These are phyloP conservation scores for Gorsachius magnificus DNA, from an alignment of 2,797 vertebrate species.

Conservation along the genomic window DNA sequence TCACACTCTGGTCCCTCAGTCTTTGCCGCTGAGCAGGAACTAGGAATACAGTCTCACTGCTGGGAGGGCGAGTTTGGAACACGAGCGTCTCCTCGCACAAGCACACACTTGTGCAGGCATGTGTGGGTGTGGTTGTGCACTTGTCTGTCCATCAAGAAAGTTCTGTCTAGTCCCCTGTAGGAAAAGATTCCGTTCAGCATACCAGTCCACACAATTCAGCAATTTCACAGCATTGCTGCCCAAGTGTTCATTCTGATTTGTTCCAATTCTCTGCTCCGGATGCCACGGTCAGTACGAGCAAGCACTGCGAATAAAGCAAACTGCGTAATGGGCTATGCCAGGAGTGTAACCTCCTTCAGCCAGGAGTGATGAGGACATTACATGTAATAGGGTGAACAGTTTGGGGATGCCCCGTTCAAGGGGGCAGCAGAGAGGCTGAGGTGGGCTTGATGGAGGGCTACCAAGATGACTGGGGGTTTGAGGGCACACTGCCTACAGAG, in stretches of 20 bases:
- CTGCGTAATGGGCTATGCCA: rapidly evolving
- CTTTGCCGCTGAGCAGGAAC: neutral
- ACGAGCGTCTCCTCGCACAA: neutral
- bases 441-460: neutral
- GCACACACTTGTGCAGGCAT: rapidly evolving
- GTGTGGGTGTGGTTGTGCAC: no score
- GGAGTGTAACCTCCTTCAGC: no score
- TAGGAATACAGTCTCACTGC: no score
- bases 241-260: neutral
- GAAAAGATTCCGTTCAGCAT: neutral
- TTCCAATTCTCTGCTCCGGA: neutral
- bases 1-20: neutral
- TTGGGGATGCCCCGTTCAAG: neutral
- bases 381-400: neutral
- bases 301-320: neutral
- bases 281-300: neutral
- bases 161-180: neutral
- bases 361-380: neutral
- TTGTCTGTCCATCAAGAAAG: neutral
- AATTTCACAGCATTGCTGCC: neutral
- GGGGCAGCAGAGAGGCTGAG: neutral
- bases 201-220: neutral
- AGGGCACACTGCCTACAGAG: neutral
- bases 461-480: neutral
- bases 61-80: neutral